Conservation (phyloP, 2,113 vertebrate species). For the Amblyopsis rosae region DNA sequence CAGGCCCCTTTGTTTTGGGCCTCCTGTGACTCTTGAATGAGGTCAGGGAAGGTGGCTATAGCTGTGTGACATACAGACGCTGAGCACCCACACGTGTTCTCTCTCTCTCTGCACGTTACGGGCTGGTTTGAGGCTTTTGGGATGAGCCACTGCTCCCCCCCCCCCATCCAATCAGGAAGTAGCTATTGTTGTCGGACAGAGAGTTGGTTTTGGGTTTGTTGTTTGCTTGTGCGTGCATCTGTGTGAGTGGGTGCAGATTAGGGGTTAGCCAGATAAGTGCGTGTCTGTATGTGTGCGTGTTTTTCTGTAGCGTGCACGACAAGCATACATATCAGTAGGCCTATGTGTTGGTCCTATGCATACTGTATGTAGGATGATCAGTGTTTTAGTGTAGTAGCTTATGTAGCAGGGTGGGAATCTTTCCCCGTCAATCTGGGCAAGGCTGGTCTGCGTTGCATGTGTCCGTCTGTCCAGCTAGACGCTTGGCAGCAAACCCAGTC, state of each 20-base stretch:
- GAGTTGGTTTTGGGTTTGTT: conserved; percentile 39
- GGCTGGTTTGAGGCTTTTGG: conserved; percentile 35
- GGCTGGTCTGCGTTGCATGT: conserved; percentile 31
- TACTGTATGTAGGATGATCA: background rate
- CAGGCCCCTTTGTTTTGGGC: conserved; percentile 39
- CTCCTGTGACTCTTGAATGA: conserved; percentile 33
- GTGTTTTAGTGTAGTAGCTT: background rate
- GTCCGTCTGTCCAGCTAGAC: conserved; percentile 31
- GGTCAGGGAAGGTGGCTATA: conserved; percentile 51
- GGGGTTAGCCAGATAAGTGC: conserved; percentile 10
- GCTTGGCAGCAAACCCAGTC: conserved; percentile 36
- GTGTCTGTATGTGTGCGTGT: conserved; percentile 12
- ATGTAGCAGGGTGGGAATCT: conserved; percentile 33
- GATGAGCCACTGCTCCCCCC: conserved; percentile 22
- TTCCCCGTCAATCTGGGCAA: conserved; percentile 41
- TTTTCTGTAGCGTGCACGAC: background rate
- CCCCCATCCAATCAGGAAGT: conserved; percentile 31
- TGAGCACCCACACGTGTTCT: conserved; percentile 48
- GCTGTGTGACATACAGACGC: conserved; percentile 47
- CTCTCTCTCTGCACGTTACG: conserved; percentile 37
- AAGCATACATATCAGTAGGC: conserved; percentile 12
- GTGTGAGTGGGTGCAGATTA: conserved; percentile 17
- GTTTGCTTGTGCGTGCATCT: conserved; percentile 20
- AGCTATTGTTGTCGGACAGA: conserved; percentile 38
- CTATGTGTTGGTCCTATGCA: background rate